Evolutionary conservation across 2,113 vertebrate genomes (phyloP), one percentile per base, ranked within the genome.

Genomic region (Amphiprion percula): DNA sequence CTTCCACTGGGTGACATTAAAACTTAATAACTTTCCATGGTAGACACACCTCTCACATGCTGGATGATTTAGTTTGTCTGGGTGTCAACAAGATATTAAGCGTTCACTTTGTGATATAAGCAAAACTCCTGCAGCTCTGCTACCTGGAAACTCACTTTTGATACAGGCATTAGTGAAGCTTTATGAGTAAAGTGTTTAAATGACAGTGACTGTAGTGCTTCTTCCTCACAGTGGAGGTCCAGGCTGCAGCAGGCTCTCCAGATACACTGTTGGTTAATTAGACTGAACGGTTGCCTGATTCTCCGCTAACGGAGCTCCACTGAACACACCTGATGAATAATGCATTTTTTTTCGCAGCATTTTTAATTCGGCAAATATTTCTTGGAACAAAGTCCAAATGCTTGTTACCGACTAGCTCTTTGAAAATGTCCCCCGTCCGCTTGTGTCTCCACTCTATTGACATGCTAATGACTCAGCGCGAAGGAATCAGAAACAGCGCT

Each of bases 341-440:
- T 91, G 83, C 84, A 83, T 85, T 76, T 82, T 19, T 91, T 67
- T 83, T 33, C 26, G 80, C 68, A 78, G 75, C 55, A 76, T 73
- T 77, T 37, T 89, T 88, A 23, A 82, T 86, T 90, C 81, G 54
- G 65, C 68, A 90, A 84, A 78, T 82, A 83, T 83, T 87, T 91
- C 70, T 82, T 21, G 9, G 60, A 87, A 75, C 63, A 73, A 85
- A 84, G 64, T 75, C 56, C 56, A 70, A 90, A 80, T 15, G 53
- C 59, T 82, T 77, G 77, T 80, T 80, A 80, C 54, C 63, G 30
- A 73, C 72, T 30, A 56, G 37, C 74, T 73, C 50, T 84, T 80
- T 86, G 74, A 88, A 86, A 88, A 82, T 77, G 76, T 68, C 79
- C 78, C 59, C 50, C 6, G 17, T 53, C 41, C n/a, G 11, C 63